phyloP scores from a whole-genome alignment of 2,888 invertebrate genomes.

The Rotaria socialis region DNA sequence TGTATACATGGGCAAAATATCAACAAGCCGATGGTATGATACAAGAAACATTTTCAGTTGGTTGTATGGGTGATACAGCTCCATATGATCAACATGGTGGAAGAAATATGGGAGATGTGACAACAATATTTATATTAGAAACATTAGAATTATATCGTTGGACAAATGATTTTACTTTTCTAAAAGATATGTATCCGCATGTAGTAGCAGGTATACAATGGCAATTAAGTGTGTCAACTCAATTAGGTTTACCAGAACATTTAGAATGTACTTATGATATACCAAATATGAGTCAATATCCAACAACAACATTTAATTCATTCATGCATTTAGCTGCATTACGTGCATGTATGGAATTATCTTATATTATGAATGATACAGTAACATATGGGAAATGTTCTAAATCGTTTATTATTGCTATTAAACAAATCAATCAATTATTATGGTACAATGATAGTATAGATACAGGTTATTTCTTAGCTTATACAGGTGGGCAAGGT shows the following conservation, averaged over 20 bases:
- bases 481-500: not conserved
- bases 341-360: slow-evolving; percentile 29
- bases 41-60: slow-evolving; percentile 10
- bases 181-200: slow-evolving; percentile 36
- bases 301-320: slow-evolving; percentile 36
- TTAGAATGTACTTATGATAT: slow-evolving; percentile 39
- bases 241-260: slow-evolving; percentile 6
- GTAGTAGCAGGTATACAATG: slow-evolving; percentile 15
- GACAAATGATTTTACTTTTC: slow-evolving; percentile 20
- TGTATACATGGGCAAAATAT: slow-evolving; percentile 39
- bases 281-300: slow-evolving; percentile 34
- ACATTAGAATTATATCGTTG: slow-evolving; percentile 39
- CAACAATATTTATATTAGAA: slow-evolving; percentile 39
- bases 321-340: slow-evolving; percentile 35
- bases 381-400: not conserved
- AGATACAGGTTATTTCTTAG: slow-evolving; percentile 36
- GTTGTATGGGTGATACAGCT: not conserved
- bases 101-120: slow-evolving; percentile 29
- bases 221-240: slow-evolving; percentile 6
- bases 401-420: not conserved
- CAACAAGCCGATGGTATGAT: slow-evolving; percentile 40
- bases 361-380: not conserved
- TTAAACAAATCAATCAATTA: slow-evolving; percentile 1
- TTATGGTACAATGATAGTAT: slow-evolving; percentile 30
- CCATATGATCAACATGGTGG: slow-evolving; percentile 27